Conservation (phyloP, 2,888 invertebrate species). For the Cryptus viduatorius region DNA sequence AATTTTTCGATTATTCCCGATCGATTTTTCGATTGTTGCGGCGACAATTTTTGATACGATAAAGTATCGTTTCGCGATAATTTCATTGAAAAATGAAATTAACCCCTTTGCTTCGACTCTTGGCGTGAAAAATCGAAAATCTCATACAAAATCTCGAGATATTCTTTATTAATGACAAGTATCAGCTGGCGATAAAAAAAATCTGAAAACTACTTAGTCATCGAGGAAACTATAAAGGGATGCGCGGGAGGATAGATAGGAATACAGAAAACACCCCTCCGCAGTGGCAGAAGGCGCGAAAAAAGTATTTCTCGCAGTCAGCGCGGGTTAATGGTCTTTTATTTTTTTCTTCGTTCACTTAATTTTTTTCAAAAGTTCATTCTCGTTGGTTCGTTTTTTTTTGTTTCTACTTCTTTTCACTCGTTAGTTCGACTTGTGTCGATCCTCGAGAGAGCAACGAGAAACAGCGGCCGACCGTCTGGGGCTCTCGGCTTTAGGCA, state of each 20-base stretch:
- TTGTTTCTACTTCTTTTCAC: conserved; percentile 26
- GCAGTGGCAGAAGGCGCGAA: not conserved
- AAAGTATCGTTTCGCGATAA: no score
- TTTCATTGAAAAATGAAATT: no score
- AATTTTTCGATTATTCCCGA: no score
- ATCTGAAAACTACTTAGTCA: conserved; percentile 60
- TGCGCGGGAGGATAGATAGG: conserved; percentile 19
- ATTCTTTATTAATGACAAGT: conserved; percentile 46
- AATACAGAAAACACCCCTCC: conserved; percentile 42
- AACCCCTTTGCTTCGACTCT: not conserved
- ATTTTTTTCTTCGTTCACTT: conserved; percentile 49
- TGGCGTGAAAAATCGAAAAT: conserved; percentile 25
- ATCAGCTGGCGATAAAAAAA: conserved; percentile 60
- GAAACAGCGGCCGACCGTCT: conserved; percentile 63
- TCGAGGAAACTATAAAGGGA: conserved; percentile 23
- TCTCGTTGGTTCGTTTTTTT: conserved; percentile 14
- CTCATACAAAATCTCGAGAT: conserved; percentile 5
- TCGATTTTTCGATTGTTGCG: no score
- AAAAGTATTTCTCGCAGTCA: conserved; percentile 32
- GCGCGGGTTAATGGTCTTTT: conserved; percentile 63
- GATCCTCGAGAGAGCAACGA: conserved; percentile 47
- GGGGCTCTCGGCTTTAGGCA: conserved; percentile 48
- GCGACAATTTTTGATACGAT: no score
- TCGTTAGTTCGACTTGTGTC: conserved; percentile 30
- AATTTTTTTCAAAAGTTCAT: conserved; percentile 27